Percentiles rank a stretch among this genome's conserved stretches.
Evolutionary conservation across 1,140 invertebrate species (phyloP).

Genomic region (Hypothenemus hampei): DNA sequence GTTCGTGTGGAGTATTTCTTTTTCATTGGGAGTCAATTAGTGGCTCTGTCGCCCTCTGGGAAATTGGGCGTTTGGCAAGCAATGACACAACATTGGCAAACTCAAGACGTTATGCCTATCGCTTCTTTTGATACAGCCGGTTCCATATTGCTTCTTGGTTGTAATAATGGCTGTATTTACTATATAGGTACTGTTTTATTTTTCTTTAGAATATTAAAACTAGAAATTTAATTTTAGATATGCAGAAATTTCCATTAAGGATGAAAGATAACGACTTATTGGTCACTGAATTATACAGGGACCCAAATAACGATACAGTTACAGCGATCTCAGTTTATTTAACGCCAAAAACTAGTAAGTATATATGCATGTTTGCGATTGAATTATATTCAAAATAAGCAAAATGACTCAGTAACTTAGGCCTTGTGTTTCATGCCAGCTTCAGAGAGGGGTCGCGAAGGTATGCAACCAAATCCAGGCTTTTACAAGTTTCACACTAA

Average conservation of each 20-base stretch:
- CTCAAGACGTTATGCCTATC: slow-evolving; percentile 91
- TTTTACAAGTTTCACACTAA: slow-evolving; percentile 16
- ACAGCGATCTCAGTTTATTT: slow-evolving; percentile 98
- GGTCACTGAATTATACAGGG: slow-evolving; percentile 93
- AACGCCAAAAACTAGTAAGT: slow-evolving; percentile 94
- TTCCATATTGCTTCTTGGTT: slow-evolving; percentile 89
- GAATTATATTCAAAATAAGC: not conserved
- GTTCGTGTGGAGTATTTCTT: slow-evolving; percentile 93
- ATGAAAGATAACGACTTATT: slow-evolving; percentile 99
- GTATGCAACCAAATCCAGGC: slow-evolving; percentile 42
- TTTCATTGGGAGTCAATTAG: slow-evolving; percentile 95
- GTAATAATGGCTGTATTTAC: slow-evolving; percentile 94
- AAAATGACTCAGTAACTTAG: slow-evolving; percentile 32
- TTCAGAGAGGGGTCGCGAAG: slow-evolving; percentile 53
- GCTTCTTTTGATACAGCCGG: slow-evolving; percentile 95
- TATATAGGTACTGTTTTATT: slow-evolving; percentile 73
- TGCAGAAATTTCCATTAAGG: slow-evolving; percentile 97
- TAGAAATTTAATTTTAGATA: slow-evolving; percentile 61
- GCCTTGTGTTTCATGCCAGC: slow-evolving; percentile 52
- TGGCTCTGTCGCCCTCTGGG: slow-evolving; percentile 88
- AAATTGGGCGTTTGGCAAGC: slow-evolving; percentile 99
- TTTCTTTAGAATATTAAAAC: not conserved
- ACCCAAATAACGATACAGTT: slow-evolving; percentile 91
- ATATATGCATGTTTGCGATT: not conserved
- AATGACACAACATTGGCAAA: slow-evolving; percentile 97